These are phyloP conservation scores for Sebastes melanostomus DNA, from an alignment of 2,797 vertebrate genomes.

Conservation along the genomic window DNA sequence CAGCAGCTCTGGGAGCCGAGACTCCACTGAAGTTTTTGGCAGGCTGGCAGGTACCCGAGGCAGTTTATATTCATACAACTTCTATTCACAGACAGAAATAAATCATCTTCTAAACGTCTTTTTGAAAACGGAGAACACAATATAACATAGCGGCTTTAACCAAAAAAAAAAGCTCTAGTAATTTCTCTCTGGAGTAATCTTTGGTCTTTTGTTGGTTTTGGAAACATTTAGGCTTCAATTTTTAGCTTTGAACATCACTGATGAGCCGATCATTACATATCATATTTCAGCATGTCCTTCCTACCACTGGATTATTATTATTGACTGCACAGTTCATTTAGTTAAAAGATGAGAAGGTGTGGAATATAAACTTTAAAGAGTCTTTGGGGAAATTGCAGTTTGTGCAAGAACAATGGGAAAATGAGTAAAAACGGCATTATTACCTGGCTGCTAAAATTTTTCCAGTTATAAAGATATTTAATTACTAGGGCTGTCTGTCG, in stretches of 20 bases:
- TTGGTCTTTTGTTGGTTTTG: slow-evolving; percentile 13
- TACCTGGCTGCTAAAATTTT: not conserved
- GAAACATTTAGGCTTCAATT: slow-evolving; percentile 18
- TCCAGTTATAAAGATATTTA: not conserved
- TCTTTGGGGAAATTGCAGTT: not conserved
- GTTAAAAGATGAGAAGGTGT: not conserved
- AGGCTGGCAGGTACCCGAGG: slow-evolving; percentile 46
- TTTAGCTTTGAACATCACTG: not conserved
- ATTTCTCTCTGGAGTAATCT: slow-evolving; percentile 34
- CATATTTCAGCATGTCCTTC: not conserved
- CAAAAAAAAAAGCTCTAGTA: not conserved
- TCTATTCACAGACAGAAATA: slow-evolving; percentile 45
- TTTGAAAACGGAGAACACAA: slow-evolving; percentile 37
- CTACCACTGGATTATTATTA: not conserved
- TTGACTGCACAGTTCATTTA: not conserved
- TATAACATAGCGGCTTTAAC: slow-evolving; percentile 31
- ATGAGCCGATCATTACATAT: not conserved
- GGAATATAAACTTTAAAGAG: slow-evolving; percentile 7
- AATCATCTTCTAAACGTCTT: slow-evolving; percentile 34
- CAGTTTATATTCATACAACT: slow-evolving; percentile 50
- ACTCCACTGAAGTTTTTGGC: slow-evolving; percentile 50
- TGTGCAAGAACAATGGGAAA: not conserved
- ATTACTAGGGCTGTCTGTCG: too few relatives aligned
- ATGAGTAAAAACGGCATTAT: not conserved
- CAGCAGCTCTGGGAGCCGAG: slow-evolving; percentile 45